Conservation (phyloP, 1,140 invertebrate genomes). For the Lamellibrachia luymesi region DNA sequence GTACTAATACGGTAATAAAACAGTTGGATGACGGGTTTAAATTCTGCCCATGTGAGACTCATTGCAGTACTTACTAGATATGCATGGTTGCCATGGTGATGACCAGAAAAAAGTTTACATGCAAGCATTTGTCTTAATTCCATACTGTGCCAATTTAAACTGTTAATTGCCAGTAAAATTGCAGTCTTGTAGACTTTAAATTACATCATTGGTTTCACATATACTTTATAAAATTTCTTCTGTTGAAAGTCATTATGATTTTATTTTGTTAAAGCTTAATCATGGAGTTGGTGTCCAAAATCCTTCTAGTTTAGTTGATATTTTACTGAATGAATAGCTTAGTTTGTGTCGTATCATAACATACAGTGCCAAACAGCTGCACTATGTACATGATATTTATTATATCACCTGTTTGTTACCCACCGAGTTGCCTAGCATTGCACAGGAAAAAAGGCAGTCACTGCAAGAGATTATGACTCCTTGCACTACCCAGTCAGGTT, state of each 20-base stretch:
- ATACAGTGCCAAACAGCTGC: no score
- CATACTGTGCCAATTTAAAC: background rate
- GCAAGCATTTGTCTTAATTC: background rate
- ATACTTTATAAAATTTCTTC: no score
- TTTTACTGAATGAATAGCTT: background rate
- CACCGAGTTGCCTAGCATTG: no score
- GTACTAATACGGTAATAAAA: background rate
- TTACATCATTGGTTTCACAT: background rate
- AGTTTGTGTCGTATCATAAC: background rate
- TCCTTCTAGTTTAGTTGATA: background rate
- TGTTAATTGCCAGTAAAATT: background rate
- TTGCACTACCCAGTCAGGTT: no score
- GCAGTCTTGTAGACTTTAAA: background rate
- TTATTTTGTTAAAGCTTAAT: background rate
- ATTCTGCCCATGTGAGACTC: background rate
- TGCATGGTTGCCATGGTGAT: background rate
- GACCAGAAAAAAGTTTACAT: background rate
- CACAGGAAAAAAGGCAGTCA: no score
- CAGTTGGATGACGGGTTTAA: background rate
- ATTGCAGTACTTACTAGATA: background rate
- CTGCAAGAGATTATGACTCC: no score
- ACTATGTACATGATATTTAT: no score
- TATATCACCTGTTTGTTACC: no score
- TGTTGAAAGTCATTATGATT: no score
- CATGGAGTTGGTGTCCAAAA: background rate